phyloP scores from a whole-genome alignment of 2,888 invertebrate genomes.

The Plagodis dolabraria region DNA sequence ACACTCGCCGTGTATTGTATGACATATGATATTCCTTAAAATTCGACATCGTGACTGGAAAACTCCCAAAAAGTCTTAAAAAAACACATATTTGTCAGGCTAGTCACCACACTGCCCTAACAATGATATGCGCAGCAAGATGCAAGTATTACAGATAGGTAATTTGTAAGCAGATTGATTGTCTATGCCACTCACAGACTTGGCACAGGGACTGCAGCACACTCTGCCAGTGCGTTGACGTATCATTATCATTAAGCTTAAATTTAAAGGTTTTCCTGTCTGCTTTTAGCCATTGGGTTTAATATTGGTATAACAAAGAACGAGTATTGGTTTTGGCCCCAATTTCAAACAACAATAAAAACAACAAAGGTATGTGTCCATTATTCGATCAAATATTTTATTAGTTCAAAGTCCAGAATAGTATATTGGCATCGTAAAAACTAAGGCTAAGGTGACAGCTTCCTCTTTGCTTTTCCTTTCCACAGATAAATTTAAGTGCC shows the following conservation, averaged over 20 bases:
- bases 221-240: conserved; percentile 32
- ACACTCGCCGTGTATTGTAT: no score
- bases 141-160: conserved; percentile 6
- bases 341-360: neutral
- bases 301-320: neutral
- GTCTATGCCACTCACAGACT: conserved; percentile 44
- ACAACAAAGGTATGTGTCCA: no score
- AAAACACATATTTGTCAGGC: conserved; percentile 4
- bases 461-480: conserved; percentile 22
- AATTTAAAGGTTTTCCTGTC: conserved; percentile 22
- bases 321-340: conserved; percentile 4
- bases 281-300: conserved; percentile 7
- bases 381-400: no score
- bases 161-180: conserved; percentile 26
- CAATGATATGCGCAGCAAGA: conserved; percentile 18
- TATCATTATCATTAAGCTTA: conserved; percentile 24
- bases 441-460: conserved; percentile 15
- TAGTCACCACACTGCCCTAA: conserved; percentile 5
- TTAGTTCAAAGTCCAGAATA: no score
- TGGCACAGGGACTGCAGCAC: conserved; percentile 32
- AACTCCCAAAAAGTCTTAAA: conserved; percentile 1
- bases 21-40: neutral
- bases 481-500: conserved; percentile 34
- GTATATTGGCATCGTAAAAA: no score
- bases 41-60: no score